A percentile compares a stretch with the other conserved stretches of the same genome.
Evolutionary conservation across 2,797 vertebrate genomes (phyloP).

Genomic region (Phaenicophaeus curvirostris): DNA sequence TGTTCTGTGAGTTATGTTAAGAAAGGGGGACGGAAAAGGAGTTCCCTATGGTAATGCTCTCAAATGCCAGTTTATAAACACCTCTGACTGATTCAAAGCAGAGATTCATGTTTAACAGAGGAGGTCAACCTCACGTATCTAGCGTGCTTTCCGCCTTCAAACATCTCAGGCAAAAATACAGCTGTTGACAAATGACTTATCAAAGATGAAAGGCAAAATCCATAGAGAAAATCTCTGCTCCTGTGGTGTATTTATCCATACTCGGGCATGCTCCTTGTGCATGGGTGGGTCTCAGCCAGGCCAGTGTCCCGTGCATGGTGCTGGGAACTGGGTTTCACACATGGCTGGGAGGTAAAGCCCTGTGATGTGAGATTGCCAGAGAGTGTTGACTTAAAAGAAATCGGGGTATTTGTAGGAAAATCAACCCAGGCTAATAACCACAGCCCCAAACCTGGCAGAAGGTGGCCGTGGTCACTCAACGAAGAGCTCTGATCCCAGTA

Average conservation of each 20-base stretch:
- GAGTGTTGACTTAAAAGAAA: not conserved
- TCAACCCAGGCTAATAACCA: not conserved
- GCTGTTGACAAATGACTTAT: not conserved
- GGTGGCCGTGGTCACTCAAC: not conserved
- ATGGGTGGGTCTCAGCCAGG: not conserved
- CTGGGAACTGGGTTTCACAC: not conserved
- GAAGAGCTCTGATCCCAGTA: not conserved
- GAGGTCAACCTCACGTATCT: not conserved
- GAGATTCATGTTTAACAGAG: not conserved
- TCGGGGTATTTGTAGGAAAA: not conserved
- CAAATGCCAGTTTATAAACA: not conserved
- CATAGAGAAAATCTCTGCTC: not conserved
- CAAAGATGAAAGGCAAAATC: not conserved
- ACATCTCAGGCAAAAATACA: not conserved
- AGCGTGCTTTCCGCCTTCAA: not conserved
- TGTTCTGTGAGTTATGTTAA: not conserved
- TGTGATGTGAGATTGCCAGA: fast-evolving
- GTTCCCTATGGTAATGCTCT: not conserved
- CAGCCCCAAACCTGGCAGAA: not conserved
- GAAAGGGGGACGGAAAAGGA: not conserved
- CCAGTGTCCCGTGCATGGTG: not conserved
- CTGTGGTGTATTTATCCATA: fast-evolving
- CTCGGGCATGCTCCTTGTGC: not conserved
- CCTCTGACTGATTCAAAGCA: not conserved
- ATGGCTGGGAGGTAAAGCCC: not conserved